phyloP scores from a whole-genome alignment of 1,140 invertebrate genomes.

The Ceratina japonica region DNA sequence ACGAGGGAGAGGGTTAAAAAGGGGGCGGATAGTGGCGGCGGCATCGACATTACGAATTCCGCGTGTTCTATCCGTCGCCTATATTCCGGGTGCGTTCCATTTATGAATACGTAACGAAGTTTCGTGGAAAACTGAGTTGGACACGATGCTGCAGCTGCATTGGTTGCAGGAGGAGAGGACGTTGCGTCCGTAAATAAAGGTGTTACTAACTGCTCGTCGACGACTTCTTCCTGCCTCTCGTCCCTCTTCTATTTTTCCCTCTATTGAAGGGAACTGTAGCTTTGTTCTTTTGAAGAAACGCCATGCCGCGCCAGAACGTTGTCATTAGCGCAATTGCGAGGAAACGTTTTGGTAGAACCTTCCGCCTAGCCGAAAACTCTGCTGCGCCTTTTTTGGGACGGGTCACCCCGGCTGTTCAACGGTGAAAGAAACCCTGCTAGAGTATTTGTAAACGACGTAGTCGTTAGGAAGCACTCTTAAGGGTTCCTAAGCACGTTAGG shows the following conservation, averaged over 20 bases:
- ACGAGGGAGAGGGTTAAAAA: background rate
- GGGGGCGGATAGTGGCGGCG: background rate
- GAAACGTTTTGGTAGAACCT: background rate
- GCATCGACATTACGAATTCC: constrained; percentile 66
- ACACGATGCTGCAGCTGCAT: constrained; percentile 24
- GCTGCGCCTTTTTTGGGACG: background rate
- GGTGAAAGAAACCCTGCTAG: background rate
- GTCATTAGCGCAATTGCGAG: constrained; percentile 49
- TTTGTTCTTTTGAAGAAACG: constrained; percentile 6
- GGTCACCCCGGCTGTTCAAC: background rate
- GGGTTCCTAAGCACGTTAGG: too few species aligned
- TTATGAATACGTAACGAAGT: constrained; percentile 72
- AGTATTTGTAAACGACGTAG: constrained; percentile 6
- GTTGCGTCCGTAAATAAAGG: constrained; percentile 22
- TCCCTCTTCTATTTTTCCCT: background rate
- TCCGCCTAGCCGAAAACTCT: constrained; percentile 5
- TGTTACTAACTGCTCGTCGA: constrained; percentile 46
- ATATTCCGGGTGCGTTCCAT: constrained; percentile 67
- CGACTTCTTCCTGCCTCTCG: constrained; percentile 14
- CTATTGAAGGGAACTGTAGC: constrained; percentile 6
- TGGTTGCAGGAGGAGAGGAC: background rate
- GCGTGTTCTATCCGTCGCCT: constrained; percentile 58
- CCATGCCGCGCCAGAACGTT: constrained; percentile 21
- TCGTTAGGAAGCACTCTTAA: background rate
- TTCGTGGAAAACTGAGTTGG: constrained; percentile 54